phyloP scores from a whole-genome alignment of 2,888 invertebrate species.

The Dolichomitus sp. region DNA sequence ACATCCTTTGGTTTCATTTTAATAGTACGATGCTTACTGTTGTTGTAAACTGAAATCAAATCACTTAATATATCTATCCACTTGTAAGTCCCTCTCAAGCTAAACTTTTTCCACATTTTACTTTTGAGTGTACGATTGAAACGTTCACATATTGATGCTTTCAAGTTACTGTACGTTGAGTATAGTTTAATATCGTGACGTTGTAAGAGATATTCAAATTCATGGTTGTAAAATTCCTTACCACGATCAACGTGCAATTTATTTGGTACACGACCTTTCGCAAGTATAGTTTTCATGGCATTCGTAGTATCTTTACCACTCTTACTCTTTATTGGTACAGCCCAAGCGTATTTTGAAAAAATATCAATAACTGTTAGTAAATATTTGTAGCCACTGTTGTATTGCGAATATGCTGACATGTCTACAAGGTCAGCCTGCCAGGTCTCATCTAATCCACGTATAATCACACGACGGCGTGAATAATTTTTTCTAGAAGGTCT shows the following conservation, averaged over 20 bases:
- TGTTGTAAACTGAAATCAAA: too few relatives aligned
- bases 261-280: constrained; percentile 55
- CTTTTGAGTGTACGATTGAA: too few relatives aligned
- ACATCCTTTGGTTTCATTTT: constrained; percentile 76
- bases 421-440: constrained; percentile 85
- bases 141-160: too few relatives aligned
- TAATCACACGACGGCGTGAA: too few relatives aligned
- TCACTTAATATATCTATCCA: too few relatives aligned
- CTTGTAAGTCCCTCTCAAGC: too few relatives aligned
- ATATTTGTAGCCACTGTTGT: constrained; percentile 79
- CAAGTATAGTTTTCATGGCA: constrained; percentile 17
- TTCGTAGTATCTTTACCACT: constrained; percentile 70
- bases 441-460: too few relatives aligned
- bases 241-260: constrained; percentile 66
- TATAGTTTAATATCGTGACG: too few relatives aligned
- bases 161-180: too few relatives aligned
- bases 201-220: too few relatives aligned
- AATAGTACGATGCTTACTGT: constrained; percentile 77
- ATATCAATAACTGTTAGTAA: constrained; percentile 82
- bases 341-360: constrained; percentile 83
- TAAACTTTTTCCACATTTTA: too few relatives aligned
- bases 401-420: constrained; percentile 75
- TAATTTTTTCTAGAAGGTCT: constrained; percentile 69
- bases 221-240: too few relatives aligned
- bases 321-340: constrained; percentile 80